Evolutionary conservation across 2,888 invertebrate species (phyloP), one percentile per base, ranked within the genome.

Genomic region (Acleris sparsana): DNA sequence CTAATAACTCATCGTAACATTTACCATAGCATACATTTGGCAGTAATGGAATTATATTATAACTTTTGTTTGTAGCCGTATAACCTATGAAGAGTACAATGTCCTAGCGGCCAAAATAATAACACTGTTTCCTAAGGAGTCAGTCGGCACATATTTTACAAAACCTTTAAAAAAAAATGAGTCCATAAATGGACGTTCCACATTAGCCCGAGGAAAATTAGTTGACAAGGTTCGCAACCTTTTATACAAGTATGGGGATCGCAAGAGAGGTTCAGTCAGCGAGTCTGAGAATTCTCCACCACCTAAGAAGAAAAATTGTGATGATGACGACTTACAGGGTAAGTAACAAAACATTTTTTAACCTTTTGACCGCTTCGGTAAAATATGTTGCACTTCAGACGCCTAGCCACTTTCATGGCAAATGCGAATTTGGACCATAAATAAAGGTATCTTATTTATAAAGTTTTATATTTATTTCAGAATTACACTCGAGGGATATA

Each of bases 11-110:
- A 39, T 22, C 52, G 16, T 52, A 22, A 52, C 49, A 49, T 49
- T 49, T 49, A 49, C 49, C 20, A 49, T 20, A 49, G 11, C 49
- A 49, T 20, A 49, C 17, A 9, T 49, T 49, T 49, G 49, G 18
- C 17, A 49, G 20, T 17, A 49, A 49, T 49, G 20, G 13, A 49
- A 49, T 20, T 49, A 43, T 60, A 25, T 58, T 57, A 22, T 46
- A 20, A 57, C 6, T 48, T 58, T 58, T 22, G 48, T 53, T 56
- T 51, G 53, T 33, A 59, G 64, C 29, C 58, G 58, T 29, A 64
- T 64, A 13, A 63, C 52, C n/a, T 53, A 58, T 53, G 63, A 63
- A 53, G 58, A 63, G 16, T 63, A 63, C 25, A 64, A 64, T 53
- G 22, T 64, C 5, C 29, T 64, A 13, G 46, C 59, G 22, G 58